These are phyloP conservation scores for Holothuria glaberrima DNA, from an alignment of 35 echinoderm and acorn worm genomes.

Conservation along the genomic window DNA sequence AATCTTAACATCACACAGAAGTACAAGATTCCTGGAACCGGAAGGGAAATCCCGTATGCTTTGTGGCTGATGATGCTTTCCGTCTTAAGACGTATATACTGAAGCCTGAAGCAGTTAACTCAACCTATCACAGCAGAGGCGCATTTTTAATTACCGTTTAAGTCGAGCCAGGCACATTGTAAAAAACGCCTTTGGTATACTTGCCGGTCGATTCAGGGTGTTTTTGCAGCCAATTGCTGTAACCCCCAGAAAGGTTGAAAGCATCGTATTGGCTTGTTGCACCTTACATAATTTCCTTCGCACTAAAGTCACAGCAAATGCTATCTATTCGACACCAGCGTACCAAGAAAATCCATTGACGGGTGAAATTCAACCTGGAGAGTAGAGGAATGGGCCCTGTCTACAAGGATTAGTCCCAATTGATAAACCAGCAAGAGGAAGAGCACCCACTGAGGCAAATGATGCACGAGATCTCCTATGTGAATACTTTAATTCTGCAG, in stretches of 20 bases:
- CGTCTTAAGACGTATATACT: not conserved
- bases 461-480: not conserved
- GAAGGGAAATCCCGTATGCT: not conserved
- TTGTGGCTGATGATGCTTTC: conserved; percentile 46
- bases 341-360: conserved; percentile 1
- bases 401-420: not conserved
- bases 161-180: too few species aligned
- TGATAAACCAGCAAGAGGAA: not conserved
- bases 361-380: not conserved
- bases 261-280: too few species aligned
- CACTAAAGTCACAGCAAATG: too few species aligned
- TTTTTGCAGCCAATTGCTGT: too few species aligned
- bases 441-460: not conserved
- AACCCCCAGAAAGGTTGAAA: too few species aligned
- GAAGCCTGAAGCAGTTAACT: not conserved
- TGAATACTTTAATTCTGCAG: not conserved
- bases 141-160: too few species aligned
- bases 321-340: too few species aligned
- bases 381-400: conserved; percentile 1
- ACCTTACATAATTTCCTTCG: too few species aligned
- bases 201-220: too few species aligned
- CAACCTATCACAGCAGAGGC: not conserved
- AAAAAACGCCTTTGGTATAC: too few species aligned
- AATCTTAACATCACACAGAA: not conserved
- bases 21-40: conserved; percentile 20